Evolutionary conservation across 1,140 invertebrate species (phyloP).

Genomic region (Lethrus apterus): DNA sequence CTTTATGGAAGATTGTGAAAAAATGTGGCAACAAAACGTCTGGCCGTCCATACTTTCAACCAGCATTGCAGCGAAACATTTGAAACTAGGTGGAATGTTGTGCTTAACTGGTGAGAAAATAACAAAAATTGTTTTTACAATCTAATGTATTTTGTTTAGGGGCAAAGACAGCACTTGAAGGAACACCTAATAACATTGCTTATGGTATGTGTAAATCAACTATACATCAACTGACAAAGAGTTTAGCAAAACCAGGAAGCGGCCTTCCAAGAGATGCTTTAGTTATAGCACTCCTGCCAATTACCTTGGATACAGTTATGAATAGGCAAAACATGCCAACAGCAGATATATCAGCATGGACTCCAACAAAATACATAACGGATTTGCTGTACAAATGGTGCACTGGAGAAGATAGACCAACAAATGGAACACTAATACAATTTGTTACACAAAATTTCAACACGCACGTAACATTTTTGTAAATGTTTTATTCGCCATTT

Average conservation of each 20-base stretch:
- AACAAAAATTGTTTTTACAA: neutral
- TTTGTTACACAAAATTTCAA: slow-evolving; percentile 67
- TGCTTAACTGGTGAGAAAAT: slow-evolving; percentile 52
- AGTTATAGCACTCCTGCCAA: slow-evolving; percentile 76
- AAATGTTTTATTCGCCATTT: slow-evolving; percentile 1
- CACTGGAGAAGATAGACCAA: slow-evolving; percentile 63
- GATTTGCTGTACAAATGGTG: slow-evolving; percentile 75
- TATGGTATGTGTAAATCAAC: slow-evolving; percentile 16
- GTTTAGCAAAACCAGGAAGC: slow-evolving; percentile 54
- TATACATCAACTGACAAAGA: slow-evolving; percentile 42
- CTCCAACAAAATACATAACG: slow-evolving; percentile 71
- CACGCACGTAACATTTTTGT: slow-evolving; percentile 9
- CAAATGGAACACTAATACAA: slow-evolving; percentile 76
- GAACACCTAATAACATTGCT: slow-evolving; percentile 67
- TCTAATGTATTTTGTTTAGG: slow-evolving; percentile 43
- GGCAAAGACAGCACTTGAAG: slow-evolving; percentile 82
- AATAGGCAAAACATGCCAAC: slow-evolving; percentile 95
- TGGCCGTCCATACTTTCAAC: slow-evolving; percentile 10
- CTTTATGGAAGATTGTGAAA: slow-evolving; percentile 11
- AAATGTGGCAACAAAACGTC: slow-evolving; percentile 11
- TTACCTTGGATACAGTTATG: slow-evolving; percentile 94
- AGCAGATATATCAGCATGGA: slow-evolving; percentile 83
- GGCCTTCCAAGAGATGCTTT: slow-evolving; percentile 62
- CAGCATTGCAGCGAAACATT: slow-evolving; percentile 39
- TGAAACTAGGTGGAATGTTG: slow-evolving; percentile 68